A percentile compares a stretch with the other conserved stretches of the same genome.
Evolutionary conservation across 2,113 vertebrate genomes (phyloP).

Genomic region (Boulengeromyrus knoepffleri): DNA sequence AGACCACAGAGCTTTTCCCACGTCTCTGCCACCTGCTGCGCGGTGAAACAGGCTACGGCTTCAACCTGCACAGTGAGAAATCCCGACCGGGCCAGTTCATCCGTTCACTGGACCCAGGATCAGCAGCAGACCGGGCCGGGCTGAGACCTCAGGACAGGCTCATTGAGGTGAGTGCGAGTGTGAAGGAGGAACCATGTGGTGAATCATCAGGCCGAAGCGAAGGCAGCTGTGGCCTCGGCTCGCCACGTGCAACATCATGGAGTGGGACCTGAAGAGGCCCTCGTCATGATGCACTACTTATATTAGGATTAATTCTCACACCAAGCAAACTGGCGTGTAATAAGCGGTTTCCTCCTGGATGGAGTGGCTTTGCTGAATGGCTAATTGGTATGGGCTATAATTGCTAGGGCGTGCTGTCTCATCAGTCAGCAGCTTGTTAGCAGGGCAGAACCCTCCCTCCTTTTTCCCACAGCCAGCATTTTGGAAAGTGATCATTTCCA

Average conservation of each 20-base stretch:
- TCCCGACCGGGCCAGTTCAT: slow-evolving; percentile 88
- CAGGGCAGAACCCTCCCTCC: background rate
- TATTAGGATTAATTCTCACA: background rate
- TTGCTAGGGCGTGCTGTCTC: background rate
- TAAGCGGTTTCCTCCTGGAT: background rate
- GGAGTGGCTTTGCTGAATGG: background rate
- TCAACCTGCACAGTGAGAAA: slow-evolving; percentile 95
- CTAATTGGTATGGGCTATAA: background rate
- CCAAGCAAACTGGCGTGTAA: background rate
- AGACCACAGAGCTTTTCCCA: slow-evolving; percentile 64
- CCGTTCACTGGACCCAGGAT: slow-evolving; percentile 82
- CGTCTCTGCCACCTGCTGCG: slow-evolving; percentile 84
- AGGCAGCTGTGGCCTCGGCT: background rate
- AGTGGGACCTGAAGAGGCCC: background rate
- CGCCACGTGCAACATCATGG: background rate
- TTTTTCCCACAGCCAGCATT: background rate
- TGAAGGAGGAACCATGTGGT: background rate
- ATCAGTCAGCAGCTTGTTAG: background rate
- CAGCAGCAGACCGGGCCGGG: slow-evolving; percentile 73
- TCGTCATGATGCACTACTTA: background rate
- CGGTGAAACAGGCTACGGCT: slow-evolving; percentile 81
- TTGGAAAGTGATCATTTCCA: background rate
- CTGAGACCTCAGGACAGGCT: slow-evolving; percentile 85
- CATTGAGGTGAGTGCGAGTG: slow-evolving; percentile 70
- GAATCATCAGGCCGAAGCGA: background rate